Evolutionary conservation across 2,888 invertebrate genomes (phyloP).

Genomic region (Pelosia muscerda): DNA sequence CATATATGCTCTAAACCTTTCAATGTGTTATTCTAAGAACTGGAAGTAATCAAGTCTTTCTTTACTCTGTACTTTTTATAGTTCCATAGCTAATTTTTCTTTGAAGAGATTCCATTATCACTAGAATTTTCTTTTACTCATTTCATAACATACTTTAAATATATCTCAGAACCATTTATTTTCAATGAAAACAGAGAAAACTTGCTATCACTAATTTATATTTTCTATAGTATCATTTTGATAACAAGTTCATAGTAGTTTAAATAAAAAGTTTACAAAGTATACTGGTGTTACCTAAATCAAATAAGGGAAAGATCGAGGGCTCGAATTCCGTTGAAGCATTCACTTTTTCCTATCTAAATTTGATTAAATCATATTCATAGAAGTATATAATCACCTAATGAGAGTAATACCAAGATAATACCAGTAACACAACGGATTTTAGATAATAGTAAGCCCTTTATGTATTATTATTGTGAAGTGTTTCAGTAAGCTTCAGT

Average conservation of each 20-base stretch:
- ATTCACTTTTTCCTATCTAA: too few species aligned
- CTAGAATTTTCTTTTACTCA: neutral
- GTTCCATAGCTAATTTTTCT: neutral
- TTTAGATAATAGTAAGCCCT: too few species aligned
- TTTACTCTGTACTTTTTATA: neutral
- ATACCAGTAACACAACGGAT: too few species aligned
- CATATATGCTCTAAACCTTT: neutral
- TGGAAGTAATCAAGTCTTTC: neutral
- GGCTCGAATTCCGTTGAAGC: too few species aligned
- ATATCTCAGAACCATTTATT: neutral
- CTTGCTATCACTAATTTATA: neutral
- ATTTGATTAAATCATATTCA: too few species aligned
- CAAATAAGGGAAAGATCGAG: too few species aligned
- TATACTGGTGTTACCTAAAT: too few species aligned
- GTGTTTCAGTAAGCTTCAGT: too few species aligned
- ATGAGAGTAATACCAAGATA: too few species aligned
- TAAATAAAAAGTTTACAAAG: neutral
- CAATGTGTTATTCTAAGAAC: neutral
- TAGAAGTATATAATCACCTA: too few species aligned
- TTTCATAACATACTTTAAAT: neutral
- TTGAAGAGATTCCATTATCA: neutral
- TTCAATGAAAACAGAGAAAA: neutral
- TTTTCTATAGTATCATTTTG: neutral
- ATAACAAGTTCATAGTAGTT: neutral
- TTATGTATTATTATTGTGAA: too few species aligned